Conservation (phyloP, 2,113 vertebrate genomes). For the Ariopsis seemanni region DNA sequence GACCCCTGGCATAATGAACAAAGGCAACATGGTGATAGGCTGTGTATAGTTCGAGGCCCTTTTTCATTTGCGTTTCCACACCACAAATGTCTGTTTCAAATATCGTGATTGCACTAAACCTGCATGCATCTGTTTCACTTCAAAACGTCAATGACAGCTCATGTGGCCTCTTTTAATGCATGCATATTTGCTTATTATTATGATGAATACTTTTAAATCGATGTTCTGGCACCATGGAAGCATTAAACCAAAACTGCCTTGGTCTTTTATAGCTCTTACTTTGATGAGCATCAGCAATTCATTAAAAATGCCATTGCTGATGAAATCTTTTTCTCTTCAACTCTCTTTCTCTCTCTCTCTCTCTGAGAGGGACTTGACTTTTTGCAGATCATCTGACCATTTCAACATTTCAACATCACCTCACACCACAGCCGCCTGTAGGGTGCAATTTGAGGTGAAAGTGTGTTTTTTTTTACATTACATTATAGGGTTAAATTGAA, state of each 20-base stretch:
- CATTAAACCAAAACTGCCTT: slow-evolving; percentile 3
- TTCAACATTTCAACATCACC: slow-evolving; percentile 61
- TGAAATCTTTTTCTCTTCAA: not conserved
- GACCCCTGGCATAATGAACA: slow-evolving; percentile 20
- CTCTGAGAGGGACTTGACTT: not conserved
- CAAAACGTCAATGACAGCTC: slow-evolving; percentile 18
- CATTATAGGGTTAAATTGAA: not conserved
- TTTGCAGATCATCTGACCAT: slow-evolving; percentile 65
- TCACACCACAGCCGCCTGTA: slow-evolving; percentile 10
- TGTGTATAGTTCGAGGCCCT: slow-evolving; percentile 17
- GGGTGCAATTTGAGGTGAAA: not conserved
- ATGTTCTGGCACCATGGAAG: slow-evolving; percentile 1
- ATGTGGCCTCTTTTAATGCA: slow-evolving; percentile 3
- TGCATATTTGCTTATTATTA: slow-evolving; percentile 15
- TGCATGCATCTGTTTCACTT: slow-evolving; percentile 21
- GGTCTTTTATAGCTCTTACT: not conserved
- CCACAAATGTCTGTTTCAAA: slow-evolving; percentile 29
- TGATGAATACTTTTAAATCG: not conserved
- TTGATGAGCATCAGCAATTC: slow-evolving; percentile 26
- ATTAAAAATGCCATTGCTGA: not conserved
- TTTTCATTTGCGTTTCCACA: slow-evolving; percentile 10
- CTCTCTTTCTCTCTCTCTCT: not conserved
- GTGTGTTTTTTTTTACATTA: not conserved
- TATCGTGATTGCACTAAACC: slow-evolving; percentile 18
- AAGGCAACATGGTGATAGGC: slow-evolving; percentile 22